Conservation (phyloP, 2,797 vertebrate species). For the Taeniopygia guttata region DNA sequence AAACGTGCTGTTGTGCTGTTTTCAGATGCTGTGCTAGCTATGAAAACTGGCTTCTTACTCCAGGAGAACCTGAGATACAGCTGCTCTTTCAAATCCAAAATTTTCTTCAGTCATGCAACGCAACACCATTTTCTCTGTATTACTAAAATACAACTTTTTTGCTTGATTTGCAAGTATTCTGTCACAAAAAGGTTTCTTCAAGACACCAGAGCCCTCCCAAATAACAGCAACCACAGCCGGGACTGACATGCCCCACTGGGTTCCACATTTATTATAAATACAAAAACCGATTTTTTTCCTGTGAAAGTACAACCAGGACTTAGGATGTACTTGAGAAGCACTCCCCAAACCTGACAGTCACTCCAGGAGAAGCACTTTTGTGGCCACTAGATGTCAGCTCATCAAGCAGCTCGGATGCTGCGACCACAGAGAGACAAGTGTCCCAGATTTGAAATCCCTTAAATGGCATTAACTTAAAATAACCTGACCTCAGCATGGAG, state of each 20-base stretch:
- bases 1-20: not conserved
- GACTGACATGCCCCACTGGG: not conserved
- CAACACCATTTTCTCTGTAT: not conserved
- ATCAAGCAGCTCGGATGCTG: not conserved
- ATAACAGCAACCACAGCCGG: not conserved
- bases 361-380: not conserved
- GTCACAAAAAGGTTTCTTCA: not conserved
- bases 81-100: not conserved
- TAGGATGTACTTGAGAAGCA: not conserved
- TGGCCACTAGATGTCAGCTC: slow-evolving; percentile 75
- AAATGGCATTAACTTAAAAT: slow-evolving; percentile 80
- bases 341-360: not conserved
- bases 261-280: not conserved
- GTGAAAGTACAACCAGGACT: not conserved
- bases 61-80: not conserved
- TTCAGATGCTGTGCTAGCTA: not conserved
- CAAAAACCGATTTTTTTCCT: rapidly evolving
- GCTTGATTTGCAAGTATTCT: not conserved
- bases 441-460: slow-evolving; percentile 78
- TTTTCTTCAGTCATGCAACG: not conserved
- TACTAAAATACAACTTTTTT: not conserved
- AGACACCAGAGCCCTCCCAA: not conserved
- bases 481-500: slow-evolving; percentile 69
- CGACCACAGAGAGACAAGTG: slow-evolving; percentile 51
- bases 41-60: not conserved